Percentiles rank a stretch among this genome's conserved stretches.
Conservation (phyloP, 2,888 invertebrate genomes). For the Theretra japonica region DNA sequence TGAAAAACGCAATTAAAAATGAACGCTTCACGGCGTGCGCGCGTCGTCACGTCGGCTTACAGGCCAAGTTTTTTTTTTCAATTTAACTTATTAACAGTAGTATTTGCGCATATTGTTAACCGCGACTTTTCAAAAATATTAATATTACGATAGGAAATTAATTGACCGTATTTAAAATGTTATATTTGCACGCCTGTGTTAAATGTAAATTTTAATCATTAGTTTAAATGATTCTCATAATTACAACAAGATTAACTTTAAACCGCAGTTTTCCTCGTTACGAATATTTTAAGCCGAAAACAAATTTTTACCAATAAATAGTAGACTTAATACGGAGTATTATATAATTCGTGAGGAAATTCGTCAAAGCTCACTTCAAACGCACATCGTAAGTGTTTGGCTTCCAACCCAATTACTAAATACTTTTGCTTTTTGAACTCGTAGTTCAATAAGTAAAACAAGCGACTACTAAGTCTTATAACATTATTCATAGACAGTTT, state of each 20-base stretch:
- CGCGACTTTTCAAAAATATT: neutral
- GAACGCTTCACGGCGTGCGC: slow-evolving; percentile 50
- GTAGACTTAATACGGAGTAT: no score
- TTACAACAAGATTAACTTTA: neutral
- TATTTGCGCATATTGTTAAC: neutral
- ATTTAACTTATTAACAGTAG: slow-evolving; percentile 4
- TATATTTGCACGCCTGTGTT: no score
- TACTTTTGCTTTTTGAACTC: neutral
- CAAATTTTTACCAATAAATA: no score
- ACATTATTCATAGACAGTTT: no score
- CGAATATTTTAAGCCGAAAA: no score
- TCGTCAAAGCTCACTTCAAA: neutral
- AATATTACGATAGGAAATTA: neutral
- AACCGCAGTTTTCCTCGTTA: neutral
- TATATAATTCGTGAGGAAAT: neutral
- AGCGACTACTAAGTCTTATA: neutral
- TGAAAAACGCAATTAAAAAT: slow-evolving; percentile 64
- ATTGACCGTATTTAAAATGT: no score
- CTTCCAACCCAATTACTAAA: neutral
- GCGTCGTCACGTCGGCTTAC: slow-evolving; percentile 35
- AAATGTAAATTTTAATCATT: neutral
- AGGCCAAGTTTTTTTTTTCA: slow-evolving; percentile 34
- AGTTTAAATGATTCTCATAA: neutral
- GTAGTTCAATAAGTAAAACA: neutral
- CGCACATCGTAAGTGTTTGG: neutral